Evolutionary conservation across 2,113 vertebrate species (phyloP).

Genomic region (Astatotilapia flaviijosephi): DNA sequence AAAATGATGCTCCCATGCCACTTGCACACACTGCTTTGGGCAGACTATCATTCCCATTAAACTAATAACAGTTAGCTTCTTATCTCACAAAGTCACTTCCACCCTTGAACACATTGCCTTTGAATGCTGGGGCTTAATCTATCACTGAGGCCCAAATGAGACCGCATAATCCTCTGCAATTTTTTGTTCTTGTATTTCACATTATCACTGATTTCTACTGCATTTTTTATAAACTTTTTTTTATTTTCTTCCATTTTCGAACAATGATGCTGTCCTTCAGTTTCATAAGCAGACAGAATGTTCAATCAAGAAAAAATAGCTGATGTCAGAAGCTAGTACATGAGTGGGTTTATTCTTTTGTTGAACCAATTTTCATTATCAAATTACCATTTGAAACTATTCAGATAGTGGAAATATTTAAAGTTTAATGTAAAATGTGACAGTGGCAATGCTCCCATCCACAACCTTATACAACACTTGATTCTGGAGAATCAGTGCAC

Average conservation of each 20-base stretch:
- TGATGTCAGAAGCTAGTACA: background rate
- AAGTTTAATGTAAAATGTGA: background rate
- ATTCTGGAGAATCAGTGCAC: background rate
- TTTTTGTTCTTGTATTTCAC: constrained; percentile 16
- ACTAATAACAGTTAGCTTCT: constrained; percentile 60
- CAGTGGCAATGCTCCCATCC: no score
- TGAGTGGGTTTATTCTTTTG: background rate
- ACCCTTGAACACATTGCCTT: constrained; percentile 52
- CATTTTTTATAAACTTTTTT: background rate
- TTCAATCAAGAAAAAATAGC: background rate
- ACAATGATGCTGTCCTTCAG: background rate
- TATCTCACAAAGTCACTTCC: constrained; percentile 66
- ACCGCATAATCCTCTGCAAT: constrained; percentile 35
- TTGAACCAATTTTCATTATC: background rate
- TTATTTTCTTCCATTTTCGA: background rate
- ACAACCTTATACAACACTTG: background rate
- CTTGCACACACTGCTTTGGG: constrained; percentile 39
- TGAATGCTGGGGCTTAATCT: constrained; percentile 42
- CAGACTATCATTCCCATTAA: constrained; percentile 55
- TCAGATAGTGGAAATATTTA: background rate
- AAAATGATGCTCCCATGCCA: constrained; percentile 25
- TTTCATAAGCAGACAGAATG: background rate
- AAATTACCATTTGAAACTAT: background rate
- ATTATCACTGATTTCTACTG: constrained; percentile 8
- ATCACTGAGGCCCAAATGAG: constrained; percentile 31